phyloP scores from a whole-genome alignment of 2,113 vertebrate species.

The Oryzias curvinotus region DNA sequence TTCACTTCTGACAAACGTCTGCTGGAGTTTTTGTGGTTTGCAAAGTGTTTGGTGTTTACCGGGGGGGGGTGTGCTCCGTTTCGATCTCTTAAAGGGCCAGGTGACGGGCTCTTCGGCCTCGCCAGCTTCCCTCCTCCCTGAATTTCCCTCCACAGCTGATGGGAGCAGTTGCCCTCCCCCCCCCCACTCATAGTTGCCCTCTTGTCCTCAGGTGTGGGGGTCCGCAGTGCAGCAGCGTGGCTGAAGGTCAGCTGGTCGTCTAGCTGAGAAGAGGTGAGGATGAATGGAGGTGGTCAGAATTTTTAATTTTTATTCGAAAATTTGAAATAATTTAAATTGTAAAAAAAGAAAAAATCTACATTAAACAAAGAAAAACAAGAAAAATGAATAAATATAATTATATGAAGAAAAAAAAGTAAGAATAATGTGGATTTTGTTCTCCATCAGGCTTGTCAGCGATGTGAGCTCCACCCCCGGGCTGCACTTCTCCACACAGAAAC shows the following conservation, averaged over 20 bases:
- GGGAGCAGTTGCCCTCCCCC: background rate
- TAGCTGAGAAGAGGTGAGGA: constrained; percentile 72
- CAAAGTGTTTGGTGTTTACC: constrained; percentile 43
- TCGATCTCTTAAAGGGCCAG: constrained; percentile 66
- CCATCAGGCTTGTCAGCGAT: constrained; percentile 71
- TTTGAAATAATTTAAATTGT: background rate
- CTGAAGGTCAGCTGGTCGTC: constrained; percentile 48
- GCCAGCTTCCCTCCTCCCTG: background rate
- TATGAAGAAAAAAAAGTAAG: no score
- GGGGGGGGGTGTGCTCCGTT: constrained; percentile 52
- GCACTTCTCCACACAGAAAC: constrained; percentile 59
- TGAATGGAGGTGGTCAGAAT: background rate
- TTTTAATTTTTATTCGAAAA: background rate
- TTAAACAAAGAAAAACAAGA: background rate
- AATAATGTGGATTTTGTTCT: background rate
- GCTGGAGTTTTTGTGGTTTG: constrained; percentile 73
- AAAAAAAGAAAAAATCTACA: background rate
- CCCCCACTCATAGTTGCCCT: constrained; percentile 1
- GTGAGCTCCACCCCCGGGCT: constrained; percentile 64
- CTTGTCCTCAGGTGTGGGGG: constrained; percentile 59
- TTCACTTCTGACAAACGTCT: constrained; percentile 65
- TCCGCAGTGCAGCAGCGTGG: constrained; percentile 58
- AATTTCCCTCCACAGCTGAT: constrained; percentile 8
- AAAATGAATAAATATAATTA: no score
- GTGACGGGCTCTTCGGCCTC: constrained; percentile 19